Base-by-base conservation (phyloP, 2,888 invertebrate genomes). In the Acleris cristana region DNA sequence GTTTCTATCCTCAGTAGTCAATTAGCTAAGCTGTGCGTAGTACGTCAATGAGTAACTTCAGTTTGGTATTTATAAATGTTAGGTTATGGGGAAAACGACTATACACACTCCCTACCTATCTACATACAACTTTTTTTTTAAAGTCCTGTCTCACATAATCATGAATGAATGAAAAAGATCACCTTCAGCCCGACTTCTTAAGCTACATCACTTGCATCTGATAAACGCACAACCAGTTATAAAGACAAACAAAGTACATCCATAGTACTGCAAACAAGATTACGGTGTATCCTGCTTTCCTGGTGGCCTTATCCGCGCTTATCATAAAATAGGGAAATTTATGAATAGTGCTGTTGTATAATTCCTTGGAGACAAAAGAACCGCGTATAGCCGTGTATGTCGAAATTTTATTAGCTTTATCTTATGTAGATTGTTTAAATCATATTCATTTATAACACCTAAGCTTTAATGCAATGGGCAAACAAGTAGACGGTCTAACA, bases 221-320 rank as follows among this genome's bases (percentile, higher is more conserved):
- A 74, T 75, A 74, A 72, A 65, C 71, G 60, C 71, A 72, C 80
- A 72, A 64, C 55, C 48, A 65, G 82, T 80, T 85, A 84, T 85
- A 81, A 84, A 80, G 79, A 75, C 77, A 75, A 85, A 83, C 76
- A 76, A 83, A 78, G 82, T 79, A 77, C 19, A 18, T 78, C 77
- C 76, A 76, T 80, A 79, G 74, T 79, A 79, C 75, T 76, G 79
- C 82, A 88, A 86, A 89, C 87, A 89, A 87, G 90, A 91, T 91
- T 91, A 91, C 80, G 80, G 75, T 81, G 85, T 90, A 88, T 92
- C 92, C 92, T 92, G 92, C 89, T 76, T 76, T 86, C 87, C 85
- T 83, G 92, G 92, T 92, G 92, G 91, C 79, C 90, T 88, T 81
- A 89, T 87, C 86, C 79, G 74, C 78, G 79, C 82, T 91, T 90